Evolutionary conservation across 2,113 vertebrate genomes (phyloP).

Genomic region (Sarotherodon lohbergeri): DNA sequence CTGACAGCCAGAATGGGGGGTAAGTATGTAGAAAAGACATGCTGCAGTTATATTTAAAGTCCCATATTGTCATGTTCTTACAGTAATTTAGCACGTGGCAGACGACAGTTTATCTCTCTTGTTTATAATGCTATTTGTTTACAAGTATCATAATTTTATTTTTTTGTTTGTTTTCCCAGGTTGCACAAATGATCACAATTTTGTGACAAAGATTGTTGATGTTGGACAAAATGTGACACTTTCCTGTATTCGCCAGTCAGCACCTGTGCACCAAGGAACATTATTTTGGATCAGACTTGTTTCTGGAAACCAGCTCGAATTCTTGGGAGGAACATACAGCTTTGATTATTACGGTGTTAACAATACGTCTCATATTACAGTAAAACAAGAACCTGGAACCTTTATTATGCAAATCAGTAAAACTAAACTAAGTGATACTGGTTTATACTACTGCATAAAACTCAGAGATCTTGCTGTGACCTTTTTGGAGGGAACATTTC

Average conservation of each 20-base stretch:
- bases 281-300: constrained; percentile 25
- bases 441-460: not conserved
- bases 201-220: not conserved
- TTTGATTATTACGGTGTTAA: accelerated
- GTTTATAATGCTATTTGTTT: accelerated
- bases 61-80: not conserved
- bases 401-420: constrained; percentile 1
- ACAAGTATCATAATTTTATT: not conserved
- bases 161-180: not conserved
- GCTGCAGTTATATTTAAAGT: accelerated
- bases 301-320: constrained; percentile 9
- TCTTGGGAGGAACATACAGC: not conserved
- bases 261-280: not conserved
- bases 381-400: not conserved
- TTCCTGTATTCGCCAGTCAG: not conserved
- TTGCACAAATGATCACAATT: not conserved
- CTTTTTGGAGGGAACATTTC: no score
- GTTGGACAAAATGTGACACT: constrained; percentile 9
- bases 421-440: not conserved
- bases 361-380: not conserved
- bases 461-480: no score
- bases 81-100: accelerated
- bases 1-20: not conserved
- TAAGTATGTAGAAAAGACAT: not conserved
- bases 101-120: accelerated